These are phyloP conservation scores for Epinephelus coioides DNA, from an alignment of 2,797 vertebrate species.

Conservation along the genomic window DNA sequence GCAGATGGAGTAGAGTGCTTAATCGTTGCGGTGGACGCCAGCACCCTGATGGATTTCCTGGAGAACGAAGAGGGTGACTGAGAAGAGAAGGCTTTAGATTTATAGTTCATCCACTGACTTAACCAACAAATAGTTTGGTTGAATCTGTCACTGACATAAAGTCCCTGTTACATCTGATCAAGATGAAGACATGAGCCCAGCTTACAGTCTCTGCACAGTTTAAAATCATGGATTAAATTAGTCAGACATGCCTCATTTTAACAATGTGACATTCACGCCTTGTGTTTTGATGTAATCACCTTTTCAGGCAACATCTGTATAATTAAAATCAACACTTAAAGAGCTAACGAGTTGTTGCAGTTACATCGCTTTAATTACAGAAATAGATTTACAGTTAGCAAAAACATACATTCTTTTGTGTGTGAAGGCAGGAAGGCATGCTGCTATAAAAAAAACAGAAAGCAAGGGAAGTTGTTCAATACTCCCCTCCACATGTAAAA, in stretches of 20 bases:
- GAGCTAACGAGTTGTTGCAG: constrained; percentile 47
- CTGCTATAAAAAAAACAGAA: constrained; percentile 15
- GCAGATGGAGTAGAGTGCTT: constrained; percentile 95
- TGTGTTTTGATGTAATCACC: background rate
- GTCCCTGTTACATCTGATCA: background rate
- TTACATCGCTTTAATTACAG: constrained; percentile 73
- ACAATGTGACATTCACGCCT: constrained; percentile 27
- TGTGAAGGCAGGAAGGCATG: constrained; percentile 65
- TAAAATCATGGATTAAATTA: constrained; percentile 1
- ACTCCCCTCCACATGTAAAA: background rate
- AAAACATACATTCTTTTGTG: constrained; percentile 72
- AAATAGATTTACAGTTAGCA: constrained; percentile 75
- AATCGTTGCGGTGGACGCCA: constrained; percentile 90
- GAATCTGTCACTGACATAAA: background rate
- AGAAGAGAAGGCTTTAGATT: constrained; percentile 40
- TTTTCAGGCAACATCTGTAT: constrained; percentile 24
- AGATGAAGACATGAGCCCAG: background rate
- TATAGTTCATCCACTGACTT: background rate
- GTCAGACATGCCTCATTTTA: background rate
- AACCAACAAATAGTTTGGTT: background rate
- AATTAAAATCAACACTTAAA: constrained; percentile 53
- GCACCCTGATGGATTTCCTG: constrained; percentile 91
- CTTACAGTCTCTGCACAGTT: background rate
- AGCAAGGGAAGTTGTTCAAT: background rate
- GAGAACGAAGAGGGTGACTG: constrained; percentile 91